Percentiles rank a stretch among this genome's conserved stretches.
Conservation (phyloP, 2,797 vertebrate genomes). For the Aphelocoma californica region DNA sequence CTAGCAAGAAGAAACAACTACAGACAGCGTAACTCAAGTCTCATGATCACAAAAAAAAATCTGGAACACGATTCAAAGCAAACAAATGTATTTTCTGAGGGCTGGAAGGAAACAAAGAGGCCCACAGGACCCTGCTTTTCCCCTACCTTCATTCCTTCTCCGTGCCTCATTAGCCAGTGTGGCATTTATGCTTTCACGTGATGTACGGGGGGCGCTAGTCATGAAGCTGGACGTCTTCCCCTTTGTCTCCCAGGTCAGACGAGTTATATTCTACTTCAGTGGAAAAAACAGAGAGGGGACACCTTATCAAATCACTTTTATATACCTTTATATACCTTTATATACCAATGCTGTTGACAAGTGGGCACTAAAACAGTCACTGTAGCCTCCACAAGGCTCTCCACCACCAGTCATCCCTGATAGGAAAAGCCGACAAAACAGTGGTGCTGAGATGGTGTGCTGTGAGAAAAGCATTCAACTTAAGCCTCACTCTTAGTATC, state of each 20-base stretch:
- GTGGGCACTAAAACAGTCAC: not conserved
- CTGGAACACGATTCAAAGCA: not conserved
- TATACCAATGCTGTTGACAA: not conserved
- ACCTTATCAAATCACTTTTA: not conserved
- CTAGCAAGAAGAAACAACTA: not conserved
- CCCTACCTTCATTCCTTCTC: not conserved
- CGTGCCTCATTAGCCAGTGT: not conserved
- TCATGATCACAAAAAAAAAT: not conserved
- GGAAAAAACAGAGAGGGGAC: not conserved
- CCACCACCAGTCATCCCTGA: not conserved
- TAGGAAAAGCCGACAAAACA: not conserved
- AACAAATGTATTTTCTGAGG: not conserved
- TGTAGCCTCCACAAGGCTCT: not conserved
- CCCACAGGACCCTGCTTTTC: not conserved
- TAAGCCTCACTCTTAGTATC: not conserved
- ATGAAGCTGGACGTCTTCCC: not conserved
- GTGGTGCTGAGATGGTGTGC: not conserved
- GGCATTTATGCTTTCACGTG: not conserved
- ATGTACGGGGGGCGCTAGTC: fast-evolving
- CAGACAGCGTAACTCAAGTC: not conserved
- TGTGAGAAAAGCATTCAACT: not conserved
- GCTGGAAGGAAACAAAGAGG: not conserved
- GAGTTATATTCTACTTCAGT: not conserved
- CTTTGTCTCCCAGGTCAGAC: not conserved
- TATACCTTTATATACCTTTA: not conserved